Conservation (phyloP, 2,888 invertebrate species). For the Calephelis perditalis region DNA sequence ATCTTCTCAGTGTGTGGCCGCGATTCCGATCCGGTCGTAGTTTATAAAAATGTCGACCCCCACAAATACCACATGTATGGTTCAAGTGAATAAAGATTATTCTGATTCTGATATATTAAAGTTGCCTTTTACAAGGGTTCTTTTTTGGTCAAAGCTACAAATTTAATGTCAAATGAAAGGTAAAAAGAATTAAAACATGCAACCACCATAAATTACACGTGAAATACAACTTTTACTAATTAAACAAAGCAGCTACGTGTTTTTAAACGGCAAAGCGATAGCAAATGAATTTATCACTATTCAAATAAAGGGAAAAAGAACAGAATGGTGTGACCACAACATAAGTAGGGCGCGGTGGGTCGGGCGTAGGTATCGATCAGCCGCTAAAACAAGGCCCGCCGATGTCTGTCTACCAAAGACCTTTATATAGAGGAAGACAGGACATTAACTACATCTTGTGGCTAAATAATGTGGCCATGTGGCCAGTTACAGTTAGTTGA, state of each 20-base stretch:
- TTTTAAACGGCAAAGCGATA: neutral
- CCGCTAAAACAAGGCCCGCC: conserved; percentile 59
- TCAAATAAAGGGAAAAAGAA: conserved; percentile 53
- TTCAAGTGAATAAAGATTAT: too few species aligned
- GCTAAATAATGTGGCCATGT: too few species aligned
- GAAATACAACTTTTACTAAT: neutral
- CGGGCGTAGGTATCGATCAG: conserved; percentile 65
- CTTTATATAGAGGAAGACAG: conserved; percentile 17
- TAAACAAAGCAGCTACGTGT: neutral
- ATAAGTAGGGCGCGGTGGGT: conserved; percentile 64
- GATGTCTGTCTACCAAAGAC: conserved; percentile 49
- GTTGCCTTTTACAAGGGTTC: too few species aligned
- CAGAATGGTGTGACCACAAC: conserved; percentile 54
- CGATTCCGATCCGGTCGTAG: too few species aligned
- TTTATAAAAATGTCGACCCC: too few species aligned
- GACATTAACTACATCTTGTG: too few species aligned
- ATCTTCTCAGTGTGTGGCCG: too few species aligned
- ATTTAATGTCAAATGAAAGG: too few species aligned
- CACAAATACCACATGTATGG: too few species aligned
- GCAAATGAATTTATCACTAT: conserved; percentile 29
- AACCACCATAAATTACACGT: neutral
- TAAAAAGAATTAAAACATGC: neutral
- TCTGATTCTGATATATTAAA: too few species aligned
- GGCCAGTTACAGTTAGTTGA: too few species aligned
- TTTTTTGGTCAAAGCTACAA: too few species aligned